Evolutionary conservation across 53 echinoderm and acorn worm genomes (phyloP).

Genomic region (Paelopatides confundens): DNA sequence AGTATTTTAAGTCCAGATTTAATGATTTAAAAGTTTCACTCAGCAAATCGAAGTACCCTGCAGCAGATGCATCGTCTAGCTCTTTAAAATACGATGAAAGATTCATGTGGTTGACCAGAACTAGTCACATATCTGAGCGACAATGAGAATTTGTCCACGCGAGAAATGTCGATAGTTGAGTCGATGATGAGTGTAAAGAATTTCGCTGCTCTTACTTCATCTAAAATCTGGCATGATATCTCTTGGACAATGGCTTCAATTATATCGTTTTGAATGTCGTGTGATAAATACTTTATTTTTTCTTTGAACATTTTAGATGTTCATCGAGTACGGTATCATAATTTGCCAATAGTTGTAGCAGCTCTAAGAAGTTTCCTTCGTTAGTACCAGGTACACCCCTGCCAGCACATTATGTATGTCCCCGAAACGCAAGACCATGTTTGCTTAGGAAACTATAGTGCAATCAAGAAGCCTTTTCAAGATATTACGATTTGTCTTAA

Average conservation of each 20-base stretch:
- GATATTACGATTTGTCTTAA: neutral
- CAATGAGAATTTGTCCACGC: neutral
- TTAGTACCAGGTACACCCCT: neutral
- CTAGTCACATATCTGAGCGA: constrained; percentile 2
- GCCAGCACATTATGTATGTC: neutral
- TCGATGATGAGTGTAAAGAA: constrained; percentile 24
- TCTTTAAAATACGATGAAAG: constrained; percentile 12
- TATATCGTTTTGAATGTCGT: neutral
- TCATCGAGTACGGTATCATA: neutral
- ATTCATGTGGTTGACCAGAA: neutral
- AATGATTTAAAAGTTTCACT: too few relatives aligned
- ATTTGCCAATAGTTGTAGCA: neutral
- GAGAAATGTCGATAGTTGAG: neutral
- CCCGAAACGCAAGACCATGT: neutral
- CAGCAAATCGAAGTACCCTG: constrained; percentile 12
- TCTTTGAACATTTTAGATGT: neutral
- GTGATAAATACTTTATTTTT: neutral
- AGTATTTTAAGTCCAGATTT: too few relatives aligned
- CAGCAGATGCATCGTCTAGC: neutral
- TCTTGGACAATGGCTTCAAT: neutral
- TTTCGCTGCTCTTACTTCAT: neutral
- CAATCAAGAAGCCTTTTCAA: constrained; percentile 7
- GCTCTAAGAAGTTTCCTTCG: neutral
- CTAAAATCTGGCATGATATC: neutral
- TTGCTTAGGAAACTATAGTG: neutral